Base-by-base conservation (phyloP, 2,113 vertebrate genomes). In the Ondatra zibethicus region DNA sequence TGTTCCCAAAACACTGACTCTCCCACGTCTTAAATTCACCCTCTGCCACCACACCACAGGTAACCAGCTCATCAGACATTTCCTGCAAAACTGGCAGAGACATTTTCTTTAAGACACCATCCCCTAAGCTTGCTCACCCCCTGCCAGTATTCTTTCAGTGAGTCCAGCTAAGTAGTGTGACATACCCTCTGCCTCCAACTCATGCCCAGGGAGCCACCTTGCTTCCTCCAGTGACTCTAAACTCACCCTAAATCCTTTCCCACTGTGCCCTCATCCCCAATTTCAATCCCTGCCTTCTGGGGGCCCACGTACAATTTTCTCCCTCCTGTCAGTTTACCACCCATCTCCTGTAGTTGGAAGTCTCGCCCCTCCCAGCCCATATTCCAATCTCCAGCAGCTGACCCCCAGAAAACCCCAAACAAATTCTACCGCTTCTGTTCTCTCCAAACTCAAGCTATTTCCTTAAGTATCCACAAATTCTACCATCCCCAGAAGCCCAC, bases 61-160 rank as follows among this genome's bases (percentile, higher is more conserved):
- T 94, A 96, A 85, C 21, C 70, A 85, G 63, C 39, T 92, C 91
- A 91, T 63, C 92, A 39, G 66, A 81, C 77, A 72, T 66, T 86
- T 93, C 77, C 75, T 88, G 31, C 92, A 87, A 95, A 86, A 89
- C 47, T 87, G 73, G 50, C 88, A 78, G 94, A 82, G 61, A 58
- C 86, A 78, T 97, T 89, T 94, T 89, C 90, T 81, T 95, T 73
- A 87, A 88, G 72, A 92, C 14, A 86, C 89, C 94, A 96, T 95
- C 70, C 91, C 93, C 95, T 93, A 82, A 65, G 70, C 90, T 50
- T 87, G 94, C 73, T 88, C 76, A 86, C 85, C 96, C 96, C 93
- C 96, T 94, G 95, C 90, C 76, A 88, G 80, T 82, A 12, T 92
- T 90, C 80, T 88, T 89, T 89, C 63, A 72, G 19, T 39, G 45